These are phyloP conservation scores for Drosophila athabasca DNA, from an alignment of 1,140 invertebrate species.

Conservation along the genomic window DNA sequence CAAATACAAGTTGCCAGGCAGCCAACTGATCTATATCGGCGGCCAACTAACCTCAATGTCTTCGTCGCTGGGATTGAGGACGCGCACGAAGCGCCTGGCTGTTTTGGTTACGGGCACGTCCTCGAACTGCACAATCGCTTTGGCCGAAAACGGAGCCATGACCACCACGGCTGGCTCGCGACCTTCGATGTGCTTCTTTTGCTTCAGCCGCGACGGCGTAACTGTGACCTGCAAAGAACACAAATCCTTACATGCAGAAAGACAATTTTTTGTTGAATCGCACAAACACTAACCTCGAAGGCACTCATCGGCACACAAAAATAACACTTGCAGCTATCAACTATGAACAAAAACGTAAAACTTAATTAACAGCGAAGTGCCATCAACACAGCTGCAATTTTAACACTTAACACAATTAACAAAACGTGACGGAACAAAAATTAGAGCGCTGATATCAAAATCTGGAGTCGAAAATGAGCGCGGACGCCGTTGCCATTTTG, in stretches of 20 bases:
- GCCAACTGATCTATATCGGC: slow-evolving; percentile 32
- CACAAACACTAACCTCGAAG: slow-evolving; percentile 61
- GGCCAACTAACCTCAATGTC: slow-evolving; percentile 85
- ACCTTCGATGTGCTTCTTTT: slow-evolving; percentile 62
- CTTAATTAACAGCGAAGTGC: slow-evolving; percentile 16
- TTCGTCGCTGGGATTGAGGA: slow-evolving; percentile 86
- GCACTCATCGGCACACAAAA: slow-evolving; percentile 61
- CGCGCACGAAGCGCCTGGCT: slow-evolving; percentile 84
- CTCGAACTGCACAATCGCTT: slow-evolving; percentile 87
- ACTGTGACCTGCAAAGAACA: slow-evolving; percentile 53
- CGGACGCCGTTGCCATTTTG: slow-evolving; percentile 45
- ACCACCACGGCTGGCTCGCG: slow-evolving; percentile 83
- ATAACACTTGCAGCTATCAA: slow-evolving; percentile 25
- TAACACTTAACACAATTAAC: slow-evolving; percentile 56
- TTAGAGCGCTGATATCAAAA: slow-evolving; percentile 28
- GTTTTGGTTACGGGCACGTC: slow-evolving; percentile 86
- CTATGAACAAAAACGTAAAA: slow-evolving; percentile 8
- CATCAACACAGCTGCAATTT: slow-evolving; percentile 21
- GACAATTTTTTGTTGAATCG: neutral
- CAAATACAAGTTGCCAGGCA: slow-evolving; percentile 64
- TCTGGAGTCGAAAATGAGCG: slow-evolving; percentile 45
- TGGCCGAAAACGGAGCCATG: slow-evolving; percentile 86
- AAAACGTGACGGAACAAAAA: slow-evolving; percentile 8
- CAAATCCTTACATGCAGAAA: neutral
- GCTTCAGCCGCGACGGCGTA: slow-evolving; percentile 74